These are phyloP conservation scores for Ormyrus rosae DNA, from an alignment of 2,888 invertebrate genomes.

Conservation along the genomic window DNA sequence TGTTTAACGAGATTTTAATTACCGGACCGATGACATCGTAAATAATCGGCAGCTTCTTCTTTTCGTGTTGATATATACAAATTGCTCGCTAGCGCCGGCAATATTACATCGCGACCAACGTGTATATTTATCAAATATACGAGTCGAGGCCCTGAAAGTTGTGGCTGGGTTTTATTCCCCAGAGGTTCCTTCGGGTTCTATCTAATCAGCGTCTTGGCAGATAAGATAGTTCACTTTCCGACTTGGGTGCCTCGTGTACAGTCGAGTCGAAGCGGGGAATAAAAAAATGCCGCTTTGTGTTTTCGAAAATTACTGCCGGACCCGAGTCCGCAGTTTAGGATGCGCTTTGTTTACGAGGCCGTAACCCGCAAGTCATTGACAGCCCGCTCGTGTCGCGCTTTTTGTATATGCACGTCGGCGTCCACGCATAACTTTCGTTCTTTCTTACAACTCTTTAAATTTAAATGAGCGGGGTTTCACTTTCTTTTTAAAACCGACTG, in stretches of 20 bases:
- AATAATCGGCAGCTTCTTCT: conserved; percentile 55
- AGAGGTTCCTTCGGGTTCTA: conserved; percentile 35
- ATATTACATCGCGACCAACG: neutral
- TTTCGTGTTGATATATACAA: conserved; percentile 11
- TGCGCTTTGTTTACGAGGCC: too few relatives aligned
- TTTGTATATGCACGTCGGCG: neutral
- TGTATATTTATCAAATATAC: conserved; percentile 23
- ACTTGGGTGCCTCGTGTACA: conserved; percentile 2
- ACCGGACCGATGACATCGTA: conserved; percentile 60
- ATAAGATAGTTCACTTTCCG: conserved; percentile 36
- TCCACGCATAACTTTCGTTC: too few relatives aligned
- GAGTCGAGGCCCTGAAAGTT: neutral
- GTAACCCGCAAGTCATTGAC: neutral
- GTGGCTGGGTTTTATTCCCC: conserved; percentile 21
- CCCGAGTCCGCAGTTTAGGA: too few relatives aligned
- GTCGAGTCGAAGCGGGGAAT: neutral
- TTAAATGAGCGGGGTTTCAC: too few relatives aligned
- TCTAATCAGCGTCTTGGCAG: conserved; percentile 48
- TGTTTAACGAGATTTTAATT: conserved; percentile 68
- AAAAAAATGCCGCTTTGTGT: too few relatives aligned
- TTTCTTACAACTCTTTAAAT: too few relatives aligned
- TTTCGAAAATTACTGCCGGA: too few relatives aligned
- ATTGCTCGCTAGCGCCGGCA: neutral
- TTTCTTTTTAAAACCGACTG: too few relatives aligned
- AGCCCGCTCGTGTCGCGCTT: neutral